phyloP scores from a whole-genome alignment of 2,888 invertebrate genomes.

The Lampropteryx suffumata region DNA sequence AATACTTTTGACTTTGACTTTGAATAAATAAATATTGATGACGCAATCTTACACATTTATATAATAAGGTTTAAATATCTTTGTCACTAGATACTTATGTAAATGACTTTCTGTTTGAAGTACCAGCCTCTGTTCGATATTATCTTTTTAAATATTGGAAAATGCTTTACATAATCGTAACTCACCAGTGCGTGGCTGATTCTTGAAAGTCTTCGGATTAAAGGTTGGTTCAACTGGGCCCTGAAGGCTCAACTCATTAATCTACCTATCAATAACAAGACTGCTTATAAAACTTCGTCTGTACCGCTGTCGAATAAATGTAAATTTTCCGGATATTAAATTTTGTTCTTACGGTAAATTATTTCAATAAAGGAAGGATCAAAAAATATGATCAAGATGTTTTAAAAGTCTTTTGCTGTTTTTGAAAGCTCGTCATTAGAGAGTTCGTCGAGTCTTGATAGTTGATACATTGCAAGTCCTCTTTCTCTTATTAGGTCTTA shows the following conservation, averaged over 20 bases:
- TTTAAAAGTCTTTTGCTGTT: background rate
- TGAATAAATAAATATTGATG: no score
- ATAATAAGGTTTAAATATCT: no score
- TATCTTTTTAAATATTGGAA: background rate
- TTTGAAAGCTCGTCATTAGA: background rate
- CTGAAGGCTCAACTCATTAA: constrained; percentile 17
- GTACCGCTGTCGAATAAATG: constrained; percentile 16
- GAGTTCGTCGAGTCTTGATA: no score
- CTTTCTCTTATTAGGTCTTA: no score
- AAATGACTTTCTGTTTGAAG: no score
- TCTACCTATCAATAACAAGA: constrained; percentile 26
- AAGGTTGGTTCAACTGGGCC: background rate
- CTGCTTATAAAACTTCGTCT: constrained; percentile 14
- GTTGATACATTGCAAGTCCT: no score
- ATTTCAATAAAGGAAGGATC: background rate
- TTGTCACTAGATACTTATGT: no score
- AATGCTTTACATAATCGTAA: background rate
- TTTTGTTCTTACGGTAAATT: constrained; percentile 18
- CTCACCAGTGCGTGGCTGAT: background rate
- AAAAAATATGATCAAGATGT: background rate
- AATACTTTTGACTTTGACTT: no score
- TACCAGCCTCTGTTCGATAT: no score
- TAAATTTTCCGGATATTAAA: constrained; percentile 26
- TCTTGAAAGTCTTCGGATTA: constrained; percentile 1
- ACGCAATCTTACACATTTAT: no score